Evolutionary conservation across 2,888 invertebrate species (phyloP), one percentile per base, ranked within the genome.

Genomic region (Cantharis nigra): DNA sequence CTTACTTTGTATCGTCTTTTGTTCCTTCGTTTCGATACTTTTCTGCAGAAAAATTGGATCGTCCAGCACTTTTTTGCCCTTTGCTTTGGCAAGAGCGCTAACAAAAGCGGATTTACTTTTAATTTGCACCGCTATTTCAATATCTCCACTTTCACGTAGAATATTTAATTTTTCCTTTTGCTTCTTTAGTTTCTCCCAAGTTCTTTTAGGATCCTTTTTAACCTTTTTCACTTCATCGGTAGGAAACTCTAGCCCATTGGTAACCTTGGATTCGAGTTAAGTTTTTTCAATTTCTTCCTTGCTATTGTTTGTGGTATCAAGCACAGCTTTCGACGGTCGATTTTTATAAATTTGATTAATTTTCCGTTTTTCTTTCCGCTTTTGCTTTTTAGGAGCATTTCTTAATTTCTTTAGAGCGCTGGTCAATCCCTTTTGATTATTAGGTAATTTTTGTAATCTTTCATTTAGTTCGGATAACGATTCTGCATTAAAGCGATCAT

Each of bases 61-160:
- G 89, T 98, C 98, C 89, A 96, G 97, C 0, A 98, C 93, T 90
- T 97, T 98, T 82, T 94, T 93, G 0, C 98, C 98, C 85, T 95
- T 93, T 2, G 96, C 95, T 90, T 95, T 96, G 72, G 96, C 94
- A 75, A 98, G 89, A 0, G 94, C 97, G 84, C 92, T 93, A 85
- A 95, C 94, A 98, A 98, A 98, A 3, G 94, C 93, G 70, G 93
- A 91, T 86, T 96, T 95, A 84, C 95, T 93, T 87, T 94, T 95
- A 3, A 97, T 89, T 85, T 93, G 91, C 62, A 92, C 90, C 0
- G 94, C 97, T 88, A 95, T 95, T 26, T 92, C 92, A 1, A 90
- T 90, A 74, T 94, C 92, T 65, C 97, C 95, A 16, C 90, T 89
- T 83, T 92, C 91, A 87, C 94, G 92, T 26, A 97, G 86, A 81